Evolutionary conservation across 2,888 invertebrate genomes (phyloP).

Genomic region (Drosophila falleni): DNA sequence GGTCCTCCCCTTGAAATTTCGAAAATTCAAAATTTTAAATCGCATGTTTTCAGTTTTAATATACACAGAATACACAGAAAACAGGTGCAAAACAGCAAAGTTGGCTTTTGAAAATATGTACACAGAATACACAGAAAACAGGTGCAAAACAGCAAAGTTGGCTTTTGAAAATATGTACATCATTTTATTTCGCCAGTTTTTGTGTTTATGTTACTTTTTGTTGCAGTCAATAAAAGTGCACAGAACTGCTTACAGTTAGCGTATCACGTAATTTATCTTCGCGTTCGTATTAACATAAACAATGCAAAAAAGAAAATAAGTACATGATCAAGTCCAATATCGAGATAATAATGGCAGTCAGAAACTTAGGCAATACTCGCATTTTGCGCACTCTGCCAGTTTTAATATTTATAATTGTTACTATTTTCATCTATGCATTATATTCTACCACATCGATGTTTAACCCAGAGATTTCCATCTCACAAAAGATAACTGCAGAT

Average conservation of each 20-base stretch:
- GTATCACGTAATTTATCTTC: background rate
- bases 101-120: constrained; percentile 7
- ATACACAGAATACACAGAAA: too few species aligned
- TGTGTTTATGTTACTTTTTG: constrained; percentile 27
- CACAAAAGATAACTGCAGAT: background rate
- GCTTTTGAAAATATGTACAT: background rate
- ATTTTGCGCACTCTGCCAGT: constrained; percentile 85
- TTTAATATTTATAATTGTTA: constrained; percentile 84
- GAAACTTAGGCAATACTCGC: constrained; percentile 84
- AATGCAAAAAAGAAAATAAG: background rate
- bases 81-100: background rate
- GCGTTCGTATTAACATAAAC: background rate
- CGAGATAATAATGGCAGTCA: constrained; percentile 45
- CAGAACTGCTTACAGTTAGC: constrained; percentile 15
- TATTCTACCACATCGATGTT: constrained; percentile 84
- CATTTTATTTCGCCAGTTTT: background rate
- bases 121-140: too few species aligned
- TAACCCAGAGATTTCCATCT: constrained; percentile 36
- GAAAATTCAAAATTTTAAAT: too few species aligned
- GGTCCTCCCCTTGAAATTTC: too few species aligned
- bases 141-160: constrained; percentile 1
- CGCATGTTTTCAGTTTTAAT: too few species aligned
- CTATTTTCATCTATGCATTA: constrained; percentile 86
- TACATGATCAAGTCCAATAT: background rate
- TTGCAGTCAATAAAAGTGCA: constrained; percentile 49